These are phyloP conservation scores for Scyliorhinus canicula DNA, from an alignment of 2,797 vertebrate genomes.

Conservation along the genomic window DNA sequence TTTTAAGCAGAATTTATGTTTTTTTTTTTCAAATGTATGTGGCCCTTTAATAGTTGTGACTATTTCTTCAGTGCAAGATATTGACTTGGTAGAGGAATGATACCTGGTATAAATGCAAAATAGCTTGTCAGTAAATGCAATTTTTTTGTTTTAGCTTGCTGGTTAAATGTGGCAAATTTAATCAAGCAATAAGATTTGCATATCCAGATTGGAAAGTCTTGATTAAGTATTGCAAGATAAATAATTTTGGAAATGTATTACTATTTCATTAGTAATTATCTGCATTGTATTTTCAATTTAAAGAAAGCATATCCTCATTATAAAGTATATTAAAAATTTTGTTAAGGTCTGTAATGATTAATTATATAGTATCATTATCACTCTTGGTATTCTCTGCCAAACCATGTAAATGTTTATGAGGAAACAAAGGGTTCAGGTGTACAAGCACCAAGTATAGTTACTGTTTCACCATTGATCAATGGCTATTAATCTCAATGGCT, in stretches of 20 bases:
- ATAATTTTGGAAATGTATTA: neutral
- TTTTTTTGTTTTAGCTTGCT: neutral
- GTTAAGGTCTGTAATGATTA: neutral
- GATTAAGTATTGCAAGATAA: neutral
- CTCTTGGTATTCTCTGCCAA: neutral
- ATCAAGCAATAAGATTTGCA: neutral
- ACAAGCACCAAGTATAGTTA: neutral
- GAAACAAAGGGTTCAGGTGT: neutral
- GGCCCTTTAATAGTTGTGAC: neutral
- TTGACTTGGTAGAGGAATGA: neutral
- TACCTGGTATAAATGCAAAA: neutral
- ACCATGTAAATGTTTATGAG: neutral
- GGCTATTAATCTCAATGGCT: neutral
- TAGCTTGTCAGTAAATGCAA: neutral
- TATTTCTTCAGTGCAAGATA: neutral
- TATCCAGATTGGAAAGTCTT: neutral
- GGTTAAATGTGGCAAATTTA: neutral
- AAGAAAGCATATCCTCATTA: neutral
- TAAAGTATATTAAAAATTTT: neutral
- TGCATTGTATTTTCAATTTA: neutral
- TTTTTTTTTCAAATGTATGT: neutral
- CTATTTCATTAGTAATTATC: neutral
- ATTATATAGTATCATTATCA: neutral
- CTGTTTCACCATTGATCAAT: neutral
- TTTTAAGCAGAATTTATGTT: neutral